phyloP scores from a whole-genome alignment of 2,888 invertebrate species.

The Coelinius sp. region DNA sequence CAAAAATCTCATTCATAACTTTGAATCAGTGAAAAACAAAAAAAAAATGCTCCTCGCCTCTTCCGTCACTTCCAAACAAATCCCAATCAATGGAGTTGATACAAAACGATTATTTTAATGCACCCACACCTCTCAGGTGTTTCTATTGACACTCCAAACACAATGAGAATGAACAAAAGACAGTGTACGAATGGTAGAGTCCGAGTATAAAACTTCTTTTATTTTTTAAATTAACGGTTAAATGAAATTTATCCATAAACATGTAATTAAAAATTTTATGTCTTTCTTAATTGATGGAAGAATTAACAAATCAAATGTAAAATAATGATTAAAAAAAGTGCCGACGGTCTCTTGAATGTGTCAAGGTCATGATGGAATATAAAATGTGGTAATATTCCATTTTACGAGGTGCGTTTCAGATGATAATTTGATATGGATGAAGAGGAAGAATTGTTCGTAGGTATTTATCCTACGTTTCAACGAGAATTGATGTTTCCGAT shows the following conservation, averaged over 20 bases:
- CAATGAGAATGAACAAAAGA: not conserved
- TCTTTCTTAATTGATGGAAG: not conserved
- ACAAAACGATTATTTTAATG: not conserved
- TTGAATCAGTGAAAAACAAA: not conserved
- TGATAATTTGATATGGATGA: not conserved
- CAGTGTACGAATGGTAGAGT: not conserved
- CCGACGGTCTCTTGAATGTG: constrained; percentile 29
- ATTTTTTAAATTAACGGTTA: not conserved
- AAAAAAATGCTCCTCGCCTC: constrained; percentile 40
- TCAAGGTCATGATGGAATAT: not conserved
- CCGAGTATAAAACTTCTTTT: not conserved
- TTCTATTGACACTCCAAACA: not conserved
- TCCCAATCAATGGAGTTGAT: not conserved
- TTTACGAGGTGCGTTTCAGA: not conserved
- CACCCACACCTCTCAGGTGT: not conserved
- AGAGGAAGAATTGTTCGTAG: constrained; percentile 43
- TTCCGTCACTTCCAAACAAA: constrained; percentile 41
- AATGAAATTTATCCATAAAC: not conserved
- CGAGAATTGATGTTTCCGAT: constrained; percentile 67
- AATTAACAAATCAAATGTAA: not conserved
- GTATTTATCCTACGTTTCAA: constrained; percentile 59
- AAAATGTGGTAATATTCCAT: constrained; percentile 6
- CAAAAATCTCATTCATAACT: not conserved
- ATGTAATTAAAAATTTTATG: not conserved
- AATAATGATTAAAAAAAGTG: constrained; percentile 36